Percentiles rank a stretch among this genome's conserved stretches.
Conservation (phyloP, 1,140 invertebrate genomes). For the Meloidogyne hapla region DNA sequence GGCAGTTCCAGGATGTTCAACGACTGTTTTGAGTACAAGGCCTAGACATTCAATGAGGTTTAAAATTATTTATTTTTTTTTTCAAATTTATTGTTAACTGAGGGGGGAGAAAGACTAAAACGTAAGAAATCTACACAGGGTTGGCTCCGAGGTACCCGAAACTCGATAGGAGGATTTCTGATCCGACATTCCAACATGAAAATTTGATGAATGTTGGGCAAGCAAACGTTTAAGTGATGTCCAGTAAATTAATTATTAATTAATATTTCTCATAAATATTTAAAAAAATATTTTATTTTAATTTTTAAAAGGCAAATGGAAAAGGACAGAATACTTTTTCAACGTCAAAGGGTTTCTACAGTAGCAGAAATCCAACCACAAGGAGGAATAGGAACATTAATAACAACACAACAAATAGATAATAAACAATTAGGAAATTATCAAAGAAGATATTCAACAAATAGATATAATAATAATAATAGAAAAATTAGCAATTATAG, state of each 20-base stretch:
- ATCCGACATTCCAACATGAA: too few relatives aligned
- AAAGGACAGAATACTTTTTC: slow-evolving; percentile 33
- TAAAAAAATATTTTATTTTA: neutral
- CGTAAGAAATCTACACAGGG: too few relatives aligned
- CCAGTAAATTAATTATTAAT: too few relatives aligned
- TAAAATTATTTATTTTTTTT: neutral
- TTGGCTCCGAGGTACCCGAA: too few relatives aligned
- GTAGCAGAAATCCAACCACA: slow-evolving; percentile 25
- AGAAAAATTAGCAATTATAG: slow-evolving; percentile 20
- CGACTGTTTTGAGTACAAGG: slow-evolving; percentile 34
- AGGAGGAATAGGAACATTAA: slow-evolving; percentile 4
- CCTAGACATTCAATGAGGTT: slow-evolving; percentile 36
- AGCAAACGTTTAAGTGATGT: too few relatives aligned
- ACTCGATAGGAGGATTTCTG: too few relatives aligned
- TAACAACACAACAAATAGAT: neutral
- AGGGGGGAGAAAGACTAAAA: neutral
- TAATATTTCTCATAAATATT: too few relatives aligned
- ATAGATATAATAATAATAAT: neutral
- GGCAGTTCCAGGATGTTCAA: slow-evolving; percentile 31
- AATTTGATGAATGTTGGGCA: too few relatives aligned
- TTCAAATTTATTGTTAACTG: too few relatives aligned
- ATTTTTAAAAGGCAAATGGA: slow-evolving; percentile 22
- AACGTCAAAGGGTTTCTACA: slow-evolving; percentile 32
- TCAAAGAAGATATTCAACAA: slow-evolving; percentile 26
- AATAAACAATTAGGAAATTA: slow-evolving; percentile 3